A percentile compares a stretch with the other conserved stretches of the same genome.
Evolutionary conservation across 35 echinoderm and acorn worm genomes (phyloP).

Genomic region (Amphiura filiformis): DNA sequence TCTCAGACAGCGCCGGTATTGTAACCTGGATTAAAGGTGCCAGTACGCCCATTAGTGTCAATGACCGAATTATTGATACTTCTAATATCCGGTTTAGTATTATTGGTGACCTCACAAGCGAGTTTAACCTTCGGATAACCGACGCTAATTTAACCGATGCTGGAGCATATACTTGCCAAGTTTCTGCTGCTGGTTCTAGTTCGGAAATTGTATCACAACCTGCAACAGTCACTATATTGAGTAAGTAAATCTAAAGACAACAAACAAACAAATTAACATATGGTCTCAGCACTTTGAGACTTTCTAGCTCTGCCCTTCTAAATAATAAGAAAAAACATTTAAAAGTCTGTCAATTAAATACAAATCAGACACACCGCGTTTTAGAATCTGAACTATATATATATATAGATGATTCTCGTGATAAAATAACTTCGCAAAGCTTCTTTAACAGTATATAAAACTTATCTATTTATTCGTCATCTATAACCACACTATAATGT

Average conservation of each 20-base stretch:
- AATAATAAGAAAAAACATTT: background rate
- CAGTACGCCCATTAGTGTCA: conserved; percentile 33
- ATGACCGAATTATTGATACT: conserved; percentile 49
- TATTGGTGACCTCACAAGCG: conserved; percentile 32
- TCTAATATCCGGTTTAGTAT: conserved; percentile 40
- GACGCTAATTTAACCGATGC: conserved; percentile 37
- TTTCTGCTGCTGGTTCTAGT: conserved; percentile 39
- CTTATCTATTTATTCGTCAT: background rate
- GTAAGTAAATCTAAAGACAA: conserved; percentile 43
- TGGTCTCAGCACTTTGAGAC: no score
- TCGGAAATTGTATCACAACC: conserved; percentile 22
- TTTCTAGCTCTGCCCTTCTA: background rate
- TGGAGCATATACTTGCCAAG: conserved; percentile 61
- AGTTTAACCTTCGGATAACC: conserved; percentile 65
- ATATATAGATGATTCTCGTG: no score
- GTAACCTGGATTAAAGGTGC: conserved; percentile 57
- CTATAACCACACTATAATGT: background rate
- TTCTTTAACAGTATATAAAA: background rate
- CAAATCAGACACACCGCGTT: no score
- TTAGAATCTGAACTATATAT: no score
- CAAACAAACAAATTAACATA: no score
- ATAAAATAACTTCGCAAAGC: background rate
- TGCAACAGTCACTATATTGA: conserved; percentile 46
- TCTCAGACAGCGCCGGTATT: conserved; percentile 58
- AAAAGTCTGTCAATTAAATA: background rate